Conservation (phyloP, 2,797 vertebrate species). For the Poecilia wingei region DNA sequence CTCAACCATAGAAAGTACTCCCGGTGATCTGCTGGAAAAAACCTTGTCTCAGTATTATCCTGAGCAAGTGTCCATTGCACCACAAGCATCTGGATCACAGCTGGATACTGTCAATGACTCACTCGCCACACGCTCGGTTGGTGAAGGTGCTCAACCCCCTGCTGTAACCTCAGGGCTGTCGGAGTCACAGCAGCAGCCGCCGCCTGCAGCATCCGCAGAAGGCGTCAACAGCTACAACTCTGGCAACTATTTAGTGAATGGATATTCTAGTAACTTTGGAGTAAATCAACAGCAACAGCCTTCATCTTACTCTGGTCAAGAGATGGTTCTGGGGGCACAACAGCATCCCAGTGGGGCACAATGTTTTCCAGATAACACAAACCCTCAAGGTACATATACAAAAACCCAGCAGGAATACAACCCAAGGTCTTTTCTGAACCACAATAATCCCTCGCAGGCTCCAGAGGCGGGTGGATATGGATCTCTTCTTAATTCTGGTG, state of each 20-base stretch:
- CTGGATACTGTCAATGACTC: constrained; percentile 84
- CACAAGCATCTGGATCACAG: constrained; percentile 88
- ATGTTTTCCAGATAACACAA: constrained; percentile 77
- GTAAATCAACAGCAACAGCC: constrained; percentile 71
- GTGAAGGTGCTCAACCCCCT: constrained; percentile 80
- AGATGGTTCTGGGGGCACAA: constrained; percentile 72
- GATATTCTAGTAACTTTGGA: constrained; percentile 82
- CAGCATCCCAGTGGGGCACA: constrained; percentile 78
- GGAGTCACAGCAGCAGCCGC: constrained; percentile 84
- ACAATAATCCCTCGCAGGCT: constrained; percentile 65
- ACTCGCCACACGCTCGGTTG: constrained; percentile 82
- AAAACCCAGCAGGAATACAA: constrained; percentile 82
- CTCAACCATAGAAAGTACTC: constrained; percentile 87
- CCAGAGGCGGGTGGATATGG: constrained; percentile 66
- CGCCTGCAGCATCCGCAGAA: constrained; percentile 76
- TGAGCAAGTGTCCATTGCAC: constrained; percentile 89
- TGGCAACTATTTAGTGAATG: constrained; percentile 79
- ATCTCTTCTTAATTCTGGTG: constrained; percentile 68
- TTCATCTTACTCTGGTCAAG: constrained; percentile 63
- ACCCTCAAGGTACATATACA: constrained; percentile 81
- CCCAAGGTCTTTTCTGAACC: constrained; percentile 81
- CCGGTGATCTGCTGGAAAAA: constrained; percentile 90
- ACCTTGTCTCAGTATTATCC: constrained; percentile 92
- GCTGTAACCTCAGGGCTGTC: constrained; percentile 93
- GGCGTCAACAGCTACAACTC: constrained; percentile 77